Conservation (phyloP, 2,888 invertebrate species). For the Ditylenchus weischeri region DNA sequence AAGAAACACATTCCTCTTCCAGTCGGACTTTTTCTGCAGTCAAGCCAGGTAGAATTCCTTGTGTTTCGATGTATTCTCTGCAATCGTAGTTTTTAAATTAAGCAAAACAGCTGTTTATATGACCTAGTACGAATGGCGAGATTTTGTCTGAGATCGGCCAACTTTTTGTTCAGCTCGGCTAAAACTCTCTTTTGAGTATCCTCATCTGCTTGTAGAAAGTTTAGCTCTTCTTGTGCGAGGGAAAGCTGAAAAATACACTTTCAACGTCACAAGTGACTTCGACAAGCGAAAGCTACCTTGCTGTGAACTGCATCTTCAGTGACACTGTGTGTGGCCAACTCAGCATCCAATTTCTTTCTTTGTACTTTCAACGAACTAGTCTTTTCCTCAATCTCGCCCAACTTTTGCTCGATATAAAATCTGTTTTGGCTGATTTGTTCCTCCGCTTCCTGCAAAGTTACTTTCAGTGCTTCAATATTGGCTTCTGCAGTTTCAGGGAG, state of each 20-base stretch:
- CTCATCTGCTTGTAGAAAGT: conserved; percentile 19
- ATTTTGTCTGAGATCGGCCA: neutral
- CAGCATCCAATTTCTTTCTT: conserved; percentile 26
- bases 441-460: conserved; percentile 31
- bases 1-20: neutral
- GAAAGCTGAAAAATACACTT: conserved; percentile 20
- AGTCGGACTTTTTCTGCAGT: conserved; percentile 10
- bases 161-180: neutral
- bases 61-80: conserved; percentile 13
- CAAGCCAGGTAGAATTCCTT: conserved; percentile 15
- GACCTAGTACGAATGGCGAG: neutral
- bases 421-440: conserved; percentile 25
- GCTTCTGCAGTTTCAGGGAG: conserved; percentile 39
- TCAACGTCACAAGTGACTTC: neutral
- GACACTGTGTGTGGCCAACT: conserved; percentile 12
- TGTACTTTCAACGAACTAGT: conserved; percentile 19
- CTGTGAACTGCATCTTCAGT: conserved; percentile 20
- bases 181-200: neutral
- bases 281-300: neutral
- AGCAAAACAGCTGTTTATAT: neutral
- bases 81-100: neutral
- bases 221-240: conserved; percentile 32
- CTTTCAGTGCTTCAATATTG: conserved; percentile 35
- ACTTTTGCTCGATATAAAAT: conserved; percentile 10
- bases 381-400: conserved; percentile 25